Evolutionary conservation across 2,113 vertebrate genomes (phyloP), one percentile per base, ranked within the genome.

Genomic region (Paradoxurus hermaphroditus): DNA sequence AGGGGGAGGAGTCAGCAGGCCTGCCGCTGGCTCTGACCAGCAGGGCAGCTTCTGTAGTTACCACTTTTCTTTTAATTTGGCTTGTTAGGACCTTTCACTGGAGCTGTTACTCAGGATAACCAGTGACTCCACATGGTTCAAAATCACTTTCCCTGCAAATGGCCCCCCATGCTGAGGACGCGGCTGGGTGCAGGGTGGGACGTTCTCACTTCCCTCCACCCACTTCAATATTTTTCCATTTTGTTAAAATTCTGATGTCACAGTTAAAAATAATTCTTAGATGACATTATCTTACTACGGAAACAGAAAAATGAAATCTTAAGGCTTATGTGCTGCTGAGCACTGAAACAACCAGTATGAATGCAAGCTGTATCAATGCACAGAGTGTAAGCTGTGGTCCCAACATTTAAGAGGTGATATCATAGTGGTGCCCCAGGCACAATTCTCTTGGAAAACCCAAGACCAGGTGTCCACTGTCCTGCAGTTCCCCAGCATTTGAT

Each of bases 281-380:
- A 34, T 68, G 75, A 79, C 16, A 39, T 67, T 49, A 68, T 63
- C 59, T 77, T 51, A 56, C 9, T 67, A 63, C 31, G 67, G 29
- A 87, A 92, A 72, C 6, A 90, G 59, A 70, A 90, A 89, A 81
- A 51, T 44, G 49, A 81, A 77, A 68, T 12, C 63, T 15, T 73
- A 44, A 44, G 25, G 46, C 41, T 49, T 5, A 4, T 15, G 4
- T 67, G 41, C 29, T 86, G 19, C 7, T 5, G n/a, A 93, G 46
- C 39, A 53, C 44, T 7, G 13, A 39, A 34, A 86, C 4, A 15
- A 41, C 10, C 16, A 4, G 19, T 31, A 0, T 62, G 73, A 41
- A 51, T 29, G 53, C 27, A 34, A 12, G 23, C 7, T 5, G 0
- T 4, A 6, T 4, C 1, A 18, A 23, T 3, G 46, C 46, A 13